Base-by-base conservation (phyloP, 2,113 vertebrate genomes). In the Lagenorhynchus albirostris region DNA sequence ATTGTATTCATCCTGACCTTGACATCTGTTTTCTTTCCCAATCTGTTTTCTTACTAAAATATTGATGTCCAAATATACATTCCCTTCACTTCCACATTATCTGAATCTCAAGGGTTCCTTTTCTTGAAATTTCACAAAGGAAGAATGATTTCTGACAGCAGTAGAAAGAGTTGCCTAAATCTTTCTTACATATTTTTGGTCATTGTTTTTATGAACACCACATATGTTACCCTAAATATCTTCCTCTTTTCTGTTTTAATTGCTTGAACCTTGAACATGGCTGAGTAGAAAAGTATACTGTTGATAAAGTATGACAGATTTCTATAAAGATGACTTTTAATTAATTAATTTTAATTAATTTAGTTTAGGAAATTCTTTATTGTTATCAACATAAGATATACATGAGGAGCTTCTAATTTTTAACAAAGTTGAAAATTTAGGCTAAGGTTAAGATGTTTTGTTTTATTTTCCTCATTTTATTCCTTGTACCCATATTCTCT, bases 41-140 rank as follows among this genome's bases (percentile, higher is more conserved):
- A 8, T 80, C 26, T 47, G 21, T 58, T 65, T 95, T 89, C 91
- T 68, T 73, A 38, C 29, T 25, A 63, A 62, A 70, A 85, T 63
- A 6, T 33, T 74, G 70, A 67, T 53, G 10, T 55, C 15, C 33
- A 77, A 3, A 79, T 50, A 26, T n/a, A 89, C 6, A 9, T 36
- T 87, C 15, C 7, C 11, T 58, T 92, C 29, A 86, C n/a, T 25
- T 55, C 70, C 33, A 83, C 91, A 31, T 81, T 36, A 44, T 70
- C 15, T 55, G 8, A 50, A 82, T 21, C 6, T 23, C 25, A 2
- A n/a, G 13, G 3, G 4, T 44, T 41, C 36, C 36, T 71, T 47
- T 97, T 87, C 62, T 81, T 89, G 89, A 85, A 79, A 80, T 89
- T 93, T 94, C 60, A 74, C 31, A 71, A 71, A 70, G n/a, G 21